Evolutionary conservation across 2,888 invertebrate genomes (phyloP).

Genomic region (Augiades crinisus): DNA sequence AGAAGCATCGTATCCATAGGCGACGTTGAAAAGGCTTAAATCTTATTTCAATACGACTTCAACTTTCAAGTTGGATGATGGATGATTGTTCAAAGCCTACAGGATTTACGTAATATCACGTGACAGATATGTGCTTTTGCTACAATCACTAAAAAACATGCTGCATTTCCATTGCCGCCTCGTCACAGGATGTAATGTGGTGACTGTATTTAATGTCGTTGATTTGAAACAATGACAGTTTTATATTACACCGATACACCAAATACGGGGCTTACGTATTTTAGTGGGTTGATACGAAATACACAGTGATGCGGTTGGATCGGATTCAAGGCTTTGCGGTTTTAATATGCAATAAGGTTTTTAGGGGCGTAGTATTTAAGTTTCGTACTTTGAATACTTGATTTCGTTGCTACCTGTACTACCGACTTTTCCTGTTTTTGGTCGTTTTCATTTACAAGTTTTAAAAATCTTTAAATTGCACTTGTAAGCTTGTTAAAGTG

Average conservation of each 20-base stretch:
- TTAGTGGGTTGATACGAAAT: constrained; percentile 52
- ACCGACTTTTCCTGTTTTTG: not conserved
- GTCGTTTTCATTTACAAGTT: not conserved
- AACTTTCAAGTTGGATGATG: no score
- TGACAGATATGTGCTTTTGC: no score
- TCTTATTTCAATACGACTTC: no score
- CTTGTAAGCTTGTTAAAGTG: constrained; percentile 6
- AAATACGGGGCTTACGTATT: constrained; percentile 42
- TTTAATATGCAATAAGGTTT: constrained; percentile 43
- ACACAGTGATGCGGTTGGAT: constrained; percentile 68
- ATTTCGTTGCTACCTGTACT: constrained; percentile 4
- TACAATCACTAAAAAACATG: no score
- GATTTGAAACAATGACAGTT: not conserved
- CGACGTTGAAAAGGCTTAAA: no score
- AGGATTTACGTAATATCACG: no score
- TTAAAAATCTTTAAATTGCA: constrained; percentile 2
- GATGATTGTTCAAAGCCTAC: no score
- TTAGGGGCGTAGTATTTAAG: constrained; percentile 43
- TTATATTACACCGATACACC: constrained; percentile 8
- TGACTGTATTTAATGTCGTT: not conserved
- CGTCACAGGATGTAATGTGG: not conserved
- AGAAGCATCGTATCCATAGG: no score
- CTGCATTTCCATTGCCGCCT: no score
- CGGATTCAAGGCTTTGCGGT: constrained; percentile 72
- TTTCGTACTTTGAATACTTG: constrained; percentile 10